These are phyloP conservation scores for Listronotus oregonensis DNA, from an alignment of 1,140 invertebrate species.

Conservation along the genomic window DNA sequence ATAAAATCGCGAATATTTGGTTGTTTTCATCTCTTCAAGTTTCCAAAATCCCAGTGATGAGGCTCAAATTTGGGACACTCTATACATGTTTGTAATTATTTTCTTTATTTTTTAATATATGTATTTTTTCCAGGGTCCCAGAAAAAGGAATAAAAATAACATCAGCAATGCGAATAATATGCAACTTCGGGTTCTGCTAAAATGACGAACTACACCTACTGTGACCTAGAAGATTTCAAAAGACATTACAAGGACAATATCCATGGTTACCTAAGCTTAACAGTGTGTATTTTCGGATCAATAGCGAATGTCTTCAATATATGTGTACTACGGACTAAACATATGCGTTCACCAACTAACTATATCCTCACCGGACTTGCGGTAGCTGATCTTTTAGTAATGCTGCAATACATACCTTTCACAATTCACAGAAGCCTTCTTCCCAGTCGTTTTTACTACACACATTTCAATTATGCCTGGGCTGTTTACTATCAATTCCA, in stretches of 20 bases:
- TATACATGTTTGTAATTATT: too few relatives aligned
- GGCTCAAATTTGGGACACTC: too few relatives aligned
- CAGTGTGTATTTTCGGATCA: slow-evolving; percentile 90
- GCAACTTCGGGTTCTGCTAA: background rate
- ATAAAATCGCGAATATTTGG: too few relatives aligned
- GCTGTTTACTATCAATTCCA: slow-evolving; percentile 82
- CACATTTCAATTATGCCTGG: slow-evolving; percentile 76
- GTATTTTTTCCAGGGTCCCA: too few relatives aligned
- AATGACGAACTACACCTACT: slow-evolving; percentile 32
- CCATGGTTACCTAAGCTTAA: slow-evolving; percentile 52
- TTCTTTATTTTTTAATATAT: too few relatives aligned
- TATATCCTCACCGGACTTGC: slow-evolving; percentile 85
- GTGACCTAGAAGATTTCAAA: slow-evolving; percentile 34
- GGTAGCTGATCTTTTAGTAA: slow-evolving; percentile 88
- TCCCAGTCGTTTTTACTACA: slow-evolving; percentile 58
- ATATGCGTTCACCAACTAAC: slow-evolving; percentile 89
- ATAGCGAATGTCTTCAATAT: slow-evolving; percentile 95
- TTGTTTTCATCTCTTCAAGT: too few relatives aligned
- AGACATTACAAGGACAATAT: slow-evolving; percentile 31
- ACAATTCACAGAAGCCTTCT: slow-evolving; percentile 79
- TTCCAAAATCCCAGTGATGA: too few relatives aligned
- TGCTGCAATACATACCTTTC: slow-evolving; percentile 93
- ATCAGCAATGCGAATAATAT: too few relatives aligned
- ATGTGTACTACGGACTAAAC: slow-evolving; percentile 76
- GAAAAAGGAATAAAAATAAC: too few relatives aligned